Evolutionary conservation across 2,113 vertebrate genomes (phyloP).

Genomic region (Prietella phreatophila): DNA sequence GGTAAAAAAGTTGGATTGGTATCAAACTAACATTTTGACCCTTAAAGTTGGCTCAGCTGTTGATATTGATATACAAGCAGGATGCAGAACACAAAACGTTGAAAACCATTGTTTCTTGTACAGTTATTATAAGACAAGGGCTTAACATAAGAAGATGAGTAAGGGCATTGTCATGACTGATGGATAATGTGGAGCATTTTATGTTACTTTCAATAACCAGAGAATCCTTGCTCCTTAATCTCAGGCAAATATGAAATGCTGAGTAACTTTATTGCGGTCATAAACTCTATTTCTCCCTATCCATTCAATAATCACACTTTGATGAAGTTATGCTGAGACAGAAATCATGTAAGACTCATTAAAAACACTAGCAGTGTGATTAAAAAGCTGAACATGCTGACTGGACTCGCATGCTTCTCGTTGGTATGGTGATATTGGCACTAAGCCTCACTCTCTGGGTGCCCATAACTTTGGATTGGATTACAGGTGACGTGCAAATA

Average conservation of each 20-base stretch:
- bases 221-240: neutral
- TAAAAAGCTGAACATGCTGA: slow-evolving; percentile 17
- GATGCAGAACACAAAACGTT: neutral
- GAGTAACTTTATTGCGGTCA: neutral
- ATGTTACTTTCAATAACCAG: neutral
- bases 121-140: neutral
- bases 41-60: slow-evolving; percentile 7
- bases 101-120: neutral
- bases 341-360: slow-evolving; percentile 6
- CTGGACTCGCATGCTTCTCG: neutral
- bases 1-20: neutral
- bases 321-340: neutral
- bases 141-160: neutral
- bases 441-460: neutral
- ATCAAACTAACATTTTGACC: slow-evolving; percentile 6
- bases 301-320: neutral
- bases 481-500: neutral
- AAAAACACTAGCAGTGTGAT: neutral
- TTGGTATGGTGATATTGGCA: neutral
- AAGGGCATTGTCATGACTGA: neutral
- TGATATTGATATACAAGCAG: neutral
- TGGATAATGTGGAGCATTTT: neutral
- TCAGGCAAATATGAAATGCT: neutral
- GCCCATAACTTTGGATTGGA: neutral
- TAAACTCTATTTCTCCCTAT: neutral